Percentiles rank a stretch among this genome's conserved stretches.
These are phyloP conservation scores for Propithecus deckenii DNA, from an alignment of 2,797 vertebrate genomes.

Conservation along the genomic window DNA sequence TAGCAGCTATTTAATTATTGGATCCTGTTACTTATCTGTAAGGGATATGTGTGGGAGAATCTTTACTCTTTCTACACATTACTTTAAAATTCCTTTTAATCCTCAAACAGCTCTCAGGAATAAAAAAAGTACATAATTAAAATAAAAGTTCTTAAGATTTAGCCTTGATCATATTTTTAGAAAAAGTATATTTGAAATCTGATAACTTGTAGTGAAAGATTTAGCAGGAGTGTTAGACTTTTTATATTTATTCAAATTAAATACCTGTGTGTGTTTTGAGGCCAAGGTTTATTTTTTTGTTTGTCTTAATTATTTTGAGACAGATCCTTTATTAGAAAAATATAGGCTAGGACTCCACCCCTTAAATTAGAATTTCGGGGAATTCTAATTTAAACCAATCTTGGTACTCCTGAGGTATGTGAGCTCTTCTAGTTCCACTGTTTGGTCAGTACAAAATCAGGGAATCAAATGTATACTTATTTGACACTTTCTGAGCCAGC, in stretches of 20 bases:
- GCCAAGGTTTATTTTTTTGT: background rate
- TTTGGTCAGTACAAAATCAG: background rate
- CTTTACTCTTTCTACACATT: background rate
- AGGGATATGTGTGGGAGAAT: background rate
- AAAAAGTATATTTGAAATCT: slow-evolving; percentile 33
- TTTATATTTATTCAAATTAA: slow-evolving; percentile 43
- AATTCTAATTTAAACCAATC: background rate
- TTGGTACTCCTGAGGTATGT: background rate
- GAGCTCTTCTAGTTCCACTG: background rate
- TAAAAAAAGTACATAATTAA: slow-evolving; percentile 27
- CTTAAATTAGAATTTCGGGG: slow-evolving; percentile 23
- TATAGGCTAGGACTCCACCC: background rate
- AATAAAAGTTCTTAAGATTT: slow-evolving; percentile 30
- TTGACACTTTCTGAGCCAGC: slow-evolving; percentile 9
- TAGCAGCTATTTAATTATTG: background rate
- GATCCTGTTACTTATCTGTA: background rate
- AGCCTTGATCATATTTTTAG: background rate
- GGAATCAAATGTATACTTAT: background rate
- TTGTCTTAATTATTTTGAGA: background rate
- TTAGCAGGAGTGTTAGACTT: background rate
- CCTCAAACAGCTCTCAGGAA: background rate
- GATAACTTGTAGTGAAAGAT: background rate
- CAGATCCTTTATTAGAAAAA: background rate
- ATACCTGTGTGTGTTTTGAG: background rate
- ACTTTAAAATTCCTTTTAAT: slow-evolving; percentile 39